These are phyloP conservation scores for Brachionus calyciflorus DNA, from an alignment of 1,140 invertebrate genomes.

Conservation along the genomic window DNA sequence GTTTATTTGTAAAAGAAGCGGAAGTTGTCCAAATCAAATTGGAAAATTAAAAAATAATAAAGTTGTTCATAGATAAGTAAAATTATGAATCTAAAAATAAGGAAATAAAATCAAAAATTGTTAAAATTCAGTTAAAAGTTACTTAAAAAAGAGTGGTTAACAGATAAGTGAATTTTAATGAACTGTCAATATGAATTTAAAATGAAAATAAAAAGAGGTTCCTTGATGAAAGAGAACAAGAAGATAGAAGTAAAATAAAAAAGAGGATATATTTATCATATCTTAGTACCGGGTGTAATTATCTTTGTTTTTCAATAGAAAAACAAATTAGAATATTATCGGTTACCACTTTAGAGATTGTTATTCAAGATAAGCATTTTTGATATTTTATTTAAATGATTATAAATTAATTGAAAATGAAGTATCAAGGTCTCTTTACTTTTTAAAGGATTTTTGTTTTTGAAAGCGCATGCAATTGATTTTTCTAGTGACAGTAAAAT, in stretches of 20 bases:
- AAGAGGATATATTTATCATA: conserved; percentile 37
- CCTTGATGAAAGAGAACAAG: too few species aligned
- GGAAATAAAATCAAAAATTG: too few species aligned
- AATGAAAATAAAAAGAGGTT: neutral
- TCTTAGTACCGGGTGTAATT: conserved; percentile 1
- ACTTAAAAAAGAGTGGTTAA: neutral
- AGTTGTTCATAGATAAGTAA: conserved; percentile 9
- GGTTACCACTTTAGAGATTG: too few species aligned
- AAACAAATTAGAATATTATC: too few species aligned
- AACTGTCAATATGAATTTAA: conserved; percentile 23
- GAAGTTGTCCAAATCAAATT: too few species aligned
- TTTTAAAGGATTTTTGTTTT: too few species aligned
- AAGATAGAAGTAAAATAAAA: too few species aligned
- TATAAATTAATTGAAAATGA: conserved; percentile 20
- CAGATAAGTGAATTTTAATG: conserved; percentile 38
- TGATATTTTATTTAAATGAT: conserved; percentile 14
- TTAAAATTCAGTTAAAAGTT: too few species aligned
- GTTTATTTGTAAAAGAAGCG: too few species aligned
- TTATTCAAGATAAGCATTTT: neutral
- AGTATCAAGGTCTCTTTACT: too few species aligned
- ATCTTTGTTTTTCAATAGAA: neutral
- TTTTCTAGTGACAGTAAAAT: neutral
- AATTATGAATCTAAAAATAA: too few species aligned
- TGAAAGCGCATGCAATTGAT: conserved; percentile 20
- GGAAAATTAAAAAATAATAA: too few species aligned